These are phyloP conservation scores for Drosophila niveifrons DNA, from an alignment of 2,888 invertebrate genomes.

Conservation along the genomic window DNA sequence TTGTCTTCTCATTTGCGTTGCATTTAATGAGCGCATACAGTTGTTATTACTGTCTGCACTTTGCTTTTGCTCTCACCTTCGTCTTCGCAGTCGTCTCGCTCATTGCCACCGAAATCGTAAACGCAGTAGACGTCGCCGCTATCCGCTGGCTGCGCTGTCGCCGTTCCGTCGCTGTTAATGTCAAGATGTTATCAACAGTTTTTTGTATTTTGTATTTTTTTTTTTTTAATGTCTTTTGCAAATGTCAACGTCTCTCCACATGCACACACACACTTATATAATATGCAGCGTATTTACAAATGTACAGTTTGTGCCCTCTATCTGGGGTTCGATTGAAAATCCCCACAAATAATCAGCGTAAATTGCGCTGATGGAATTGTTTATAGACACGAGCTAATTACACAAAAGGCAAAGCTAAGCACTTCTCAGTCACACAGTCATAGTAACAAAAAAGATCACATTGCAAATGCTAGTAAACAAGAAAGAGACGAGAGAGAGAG, in stretches of 20 bases:
- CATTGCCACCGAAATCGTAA: constrained; percentile 47
- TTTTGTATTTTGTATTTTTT: constrained; percentile 17
- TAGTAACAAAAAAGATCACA: constrained; percentile 39
- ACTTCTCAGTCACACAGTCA: background rate
- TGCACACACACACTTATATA: background rate
- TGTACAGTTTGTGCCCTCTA: constrained; percentile 39
- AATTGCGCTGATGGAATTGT: constrained; percentile 48
- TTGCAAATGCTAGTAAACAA: constrained; percentile 44
- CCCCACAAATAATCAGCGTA: constrained; percentile 54
- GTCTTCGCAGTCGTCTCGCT: constrained; percentile 27
- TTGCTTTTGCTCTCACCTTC: constrained; percentile 39
- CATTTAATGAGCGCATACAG: constrained; percentile 45
- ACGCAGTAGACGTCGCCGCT: constrained; percentile 17
- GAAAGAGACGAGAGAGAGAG: constrained; percentile 27
- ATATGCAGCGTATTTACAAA: background rate
- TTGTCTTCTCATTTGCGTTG: constrained; percentile 41
- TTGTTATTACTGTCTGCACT: constrained; percentile 50
- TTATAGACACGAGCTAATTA: constrained; percentile 53
- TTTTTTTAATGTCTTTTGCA: constrained; percentile 43
- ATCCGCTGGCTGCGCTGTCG: background rate
- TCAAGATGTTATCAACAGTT: constrained; percentile 68
- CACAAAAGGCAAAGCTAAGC: constrained; percentile 38
- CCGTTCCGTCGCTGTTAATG: constrained; percentile 44
- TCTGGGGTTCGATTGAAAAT: constrained; percentile 69
- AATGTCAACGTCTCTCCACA: constrained; percentile 55